Evolutionary conservation across 2,113 vertebrate species (phyloP).

Genomic region (Tetrax tetrax): DNA sequence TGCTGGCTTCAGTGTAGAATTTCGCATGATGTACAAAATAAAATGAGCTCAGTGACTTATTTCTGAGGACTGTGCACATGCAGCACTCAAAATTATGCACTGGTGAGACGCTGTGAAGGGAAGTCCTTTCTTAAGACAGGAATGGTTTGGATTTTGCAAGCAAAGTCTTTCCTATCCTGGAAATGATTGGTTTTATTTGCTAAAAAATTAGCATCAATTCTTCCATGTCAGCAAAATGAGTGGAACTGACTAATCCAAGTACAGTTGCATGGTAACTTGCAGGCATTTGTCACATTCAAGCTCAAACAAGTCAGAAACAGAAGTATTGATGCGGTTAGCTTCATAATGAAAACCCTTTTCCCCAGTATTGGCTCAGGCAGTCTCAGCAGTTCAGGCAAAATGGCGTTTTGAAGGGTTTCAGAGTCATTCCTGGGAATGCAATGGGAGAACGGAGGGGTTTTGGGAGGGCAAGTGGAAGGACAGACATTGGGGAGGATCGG

Average conservation of each 20-base stretch:
- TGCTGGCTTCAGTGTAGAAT: background rate
- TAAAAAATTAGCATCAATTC: background rate
- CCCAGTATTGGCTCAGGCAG: background rate
- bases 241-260: background rate
- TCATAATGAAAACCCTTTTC: background rate
- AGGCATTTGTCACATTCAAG: background rate
- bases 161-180: background rate
- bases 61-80: background rate
- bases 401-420: background rate
- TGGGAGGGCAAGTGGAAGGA: background rate
- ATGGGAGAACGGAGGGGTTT: background rate
- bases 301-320: background rate
- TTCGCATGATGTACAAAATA: background rate
- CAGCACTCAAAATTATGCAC: background rate
- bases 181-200: background rate
- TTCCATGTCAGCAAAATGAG: background rate
- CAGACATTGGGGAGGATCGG: fast-evolving
- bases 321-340: background rate
- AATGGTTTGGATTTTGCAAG: background rate
- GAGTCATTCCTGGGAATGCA: background rate
- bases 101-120: background rate
- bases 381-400: background rate
- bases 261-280: background rate
- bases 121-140: background rate
- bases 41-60: background rate